These are phyloP conservation scores for Papilio machaon DNA, from an alignment of 1,140 invertebrate species.

Conservation along the genomic window DNA sequence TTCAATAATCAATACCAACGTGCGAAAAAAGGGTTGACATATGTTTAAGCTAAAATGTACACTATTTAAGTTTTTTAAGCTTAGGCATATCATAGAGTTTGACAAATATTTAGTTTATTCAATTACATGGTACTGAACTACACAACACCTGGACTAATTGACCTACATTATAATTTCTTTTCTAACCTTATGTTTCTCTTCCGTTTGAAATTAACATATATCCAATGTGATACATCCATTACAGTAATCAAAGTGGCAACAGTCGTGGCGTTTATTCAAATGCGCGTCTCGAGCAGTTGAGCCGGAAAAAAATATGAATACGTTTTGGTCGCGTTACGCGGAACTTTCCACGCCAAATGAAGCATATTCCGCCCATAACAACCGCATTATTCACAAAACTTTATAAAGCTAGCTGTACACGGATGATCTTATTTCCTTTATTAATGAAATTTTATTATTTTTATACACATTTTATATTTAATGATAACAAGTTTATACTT, in stretches of 20 bases:
- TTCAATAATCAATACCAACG: no score
- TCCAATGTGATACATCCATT: not conserved
- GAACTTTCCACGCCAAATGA: conserved; percentile 78
- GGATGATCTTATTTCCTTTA: conserved; percentile 11
- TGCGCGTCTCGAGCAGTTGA: conserved; percentile 68
- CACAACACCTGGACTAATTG: no score
- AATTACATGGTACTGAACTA: no score
- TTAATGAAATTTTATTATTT: not conserved
- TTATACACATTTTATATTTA: not conserved
- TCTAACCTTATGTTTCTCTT: not conserved
- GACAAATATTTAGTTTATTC: no score
- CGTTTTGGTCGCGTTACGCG: conserved; percentile 70
- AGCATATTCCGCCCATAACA: conserved; percentile 79
- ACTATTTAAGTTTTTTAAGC: no score
- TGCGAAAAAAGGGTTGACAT: no score
- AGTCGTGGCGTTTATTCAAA: conserved; percentile 74
- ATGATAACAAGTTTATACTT: not conserved
- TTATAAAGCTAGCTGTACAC: conserved; percentile 46
- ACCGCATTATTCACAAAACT: conserved; percentile 76
- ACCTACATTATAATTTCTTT: not conserved
- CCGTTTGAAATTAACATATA: not conserved
- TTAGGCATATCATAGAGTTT: no score
- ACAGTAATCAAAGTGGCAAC: conserved; percentile 28
- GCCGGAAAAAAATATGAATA: conserved; percentile 80
- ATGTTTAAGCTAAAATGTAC: no score